These are phyloP conservation scores for Cathartes aura DNA, from an alignment of 2,113 vertebrate species.

Conservation along the genomic window DNA sequence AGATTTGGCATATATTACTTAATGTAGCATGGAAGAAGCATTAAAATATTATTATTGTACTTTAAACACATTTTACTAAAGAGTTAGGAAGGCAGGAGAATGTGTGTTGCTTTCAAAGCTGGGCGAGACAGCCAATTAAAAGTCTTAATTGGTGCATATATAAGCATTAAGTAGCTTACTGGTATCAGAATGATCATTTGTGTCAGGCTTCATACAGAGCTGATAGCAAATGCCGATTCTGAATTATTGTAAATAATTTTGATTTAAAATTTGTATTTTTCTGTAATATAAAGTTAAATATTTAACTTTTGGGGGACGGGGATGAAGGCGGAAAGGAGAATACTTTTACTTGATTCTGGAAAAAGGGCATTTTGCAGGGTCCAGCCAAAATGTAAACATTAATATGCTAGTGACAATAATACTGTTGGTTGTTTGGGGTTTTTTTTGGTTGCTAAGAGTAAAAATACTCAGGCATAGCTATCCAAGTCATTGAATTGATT, in stretches of 20 bases:
- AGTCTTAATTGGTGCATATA: slow-evolving; percentile 68
- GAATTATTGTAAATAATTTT: slow-evolving; percentile 73
- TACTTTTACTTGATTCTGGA: slow-evolving; percentile 63
- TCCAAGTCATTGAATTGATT: slow-evolving; percentile 13
- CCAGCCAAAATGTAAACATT: slow-evolving; percentile 57
- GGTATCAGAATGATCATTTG: slow-evolving; percentile 63
- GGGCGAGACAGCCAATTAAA: neutral
- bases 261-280: slow-evolving; percentile 75
- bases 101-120: slow-evolving; percentile 59
- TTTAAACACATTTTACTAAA: slow-evolving; percentile 48
- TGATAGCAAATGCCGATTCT: slow-evolving; percentile 70
- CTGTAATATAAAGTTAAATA: slow-evolving; percentile 80
- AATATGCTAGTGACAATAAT: slow-evolving; percentile 14
- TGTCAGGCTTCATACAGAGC: slow-evolving; percentile 55
- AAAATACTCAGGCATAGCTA: slow-evolving; percentile 25
- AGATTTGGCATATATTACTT: neutral
- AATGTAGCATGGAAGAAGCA: slow-evolving; percentile 45
- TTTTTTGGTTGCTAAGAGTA: neutral
- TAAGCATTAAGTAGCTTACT: slow-evolving; percentile 60
- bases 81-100: slow-evolving; percentile 31
- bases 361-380: slow-evolving; percentile 70
- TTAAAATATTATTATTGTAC: slow-evolving; percentile 26
- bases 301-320: slow-evolving; percentile 61
- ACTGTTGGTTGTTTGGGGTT: neutral
- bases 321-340: slow-evolving; percentile 1